These are phyloP conservation scores for Eonycteris spelaea DNA, from an alignment of 2,113 vertebrate species.

Conservation along the genomic window DNA sequence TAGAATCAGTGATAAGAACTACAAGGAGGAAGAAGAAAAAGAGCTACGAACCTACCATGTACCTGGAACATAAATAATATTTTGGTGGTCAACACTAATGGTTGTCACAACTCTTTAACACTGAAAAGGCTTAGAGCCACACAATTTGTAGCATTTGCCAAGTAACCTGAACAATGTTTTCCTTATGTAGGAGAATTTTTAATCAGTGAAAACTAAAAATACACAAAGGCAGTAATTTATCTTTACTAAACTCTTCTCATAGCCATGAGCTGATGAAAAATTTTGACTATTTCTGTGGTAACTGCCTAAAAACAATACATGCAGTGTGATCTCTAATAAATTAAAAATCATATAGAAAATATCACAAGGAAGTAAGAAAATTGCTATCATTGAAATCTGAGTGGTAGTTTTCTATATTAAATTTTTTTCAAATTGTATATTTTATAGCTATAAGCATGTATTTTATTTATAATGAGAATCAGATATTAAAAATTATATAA, in stretches of 20 bases:
- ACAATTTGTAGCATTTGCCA: background rate
- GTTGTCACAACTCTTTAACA: background rate
- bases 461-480: background rate
- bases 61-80: background rate
- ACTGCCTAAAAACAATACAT: background rate
- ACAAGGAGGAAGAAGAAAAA: background rate
- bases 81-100: background rate
- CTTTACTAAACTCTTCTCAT: background rate
- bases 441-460: background rate
- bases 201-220: background rate
- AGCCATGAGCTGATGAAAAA: background rate
- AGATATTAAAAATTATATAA: background rate
- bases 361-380: background rate
- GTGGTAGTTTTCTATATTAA: background rate
- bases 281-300: background rate
- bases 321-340: background rate
- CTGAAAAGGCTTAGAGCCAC: background rate
- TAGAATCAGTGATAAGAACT: background rate
- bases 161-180: background rate
- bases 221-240: background rate
- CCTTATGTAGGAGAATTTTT: background rate
- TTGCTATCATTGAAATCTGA: background rate
- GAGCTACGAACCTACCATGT: background rate
- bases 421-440: background rate
- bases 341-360: background rate